These are phyloP conservation scores for Temnothorax unifasciatus DNA, from an alignment of 2,888 invertebrate genomes.

Conservation along the genomic window DNA sequence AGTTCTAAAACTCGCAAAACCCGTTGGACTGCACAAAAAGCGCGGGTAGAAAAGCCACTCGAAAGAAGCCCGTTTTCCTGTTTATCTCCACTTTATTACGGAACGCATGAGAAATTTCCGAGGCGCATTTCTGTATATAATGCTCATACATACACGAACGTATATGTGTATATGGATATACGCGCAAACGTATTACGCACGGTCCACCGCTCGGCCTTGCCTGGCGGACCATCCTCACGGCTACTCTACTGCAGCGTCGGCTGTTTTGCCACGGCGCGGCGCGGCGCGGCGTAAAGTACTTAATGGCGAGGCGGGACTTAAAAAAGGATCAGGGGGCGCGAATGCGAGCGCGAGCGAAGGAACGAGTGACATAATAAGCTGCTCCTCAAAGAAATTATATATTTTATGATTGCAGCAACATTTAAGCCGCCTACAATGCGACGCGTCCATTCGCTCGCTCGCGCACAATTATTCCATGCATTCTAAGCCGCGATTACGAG, in stretches of 20 bases:
- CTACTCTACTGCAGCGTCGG: slow-evolving; percentile 56
- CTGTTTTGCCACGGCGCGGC: slow-evolving; percentile 53
- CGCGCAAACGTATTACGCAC: slow-evolving; percentile 18
- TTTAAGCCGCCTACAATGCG: slow-evolving; percentile 73
- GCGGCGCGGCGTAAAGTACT: slow-evolving; percentile 53
- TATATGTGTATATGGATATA: not conserved
- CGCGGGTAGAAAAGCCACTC: slow-evolving; percentile 42
- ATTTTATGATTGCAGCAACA: slow-evolving; percentile 77
- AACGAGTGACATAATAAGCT: slow-evolving; percentile 70
- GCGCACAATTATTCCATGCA: slow-evolving; percentile 82
- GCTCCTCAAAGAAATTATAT: slow-evolving; percentile 76
- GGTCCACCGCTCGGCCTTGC: slow-evolving; percentile 43
- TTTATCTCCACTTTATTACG: slow-evolving; percentile 60
- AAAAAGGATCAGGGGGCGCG: slow-evolving; percentile 50
- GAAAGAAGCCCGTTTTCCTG: slow-evolving; percentile 54
- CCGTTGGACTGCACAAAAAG: slow-evolving; percentile 42
- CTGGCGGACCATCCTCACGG: slow-evolving; percentile 35
- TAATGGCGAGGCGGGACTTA: slow-evolving; percentile 65
- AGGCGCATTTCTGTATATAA: slow-evolving; percentile 9
- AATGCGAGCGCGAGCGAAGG: slow-evolving; percentile 33
- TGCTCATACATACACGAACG: not conserved
- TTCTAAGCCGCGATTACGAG: slow-evolving; percentile 78
- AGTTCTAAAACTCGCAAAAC: slow-evolving; percentile 27
- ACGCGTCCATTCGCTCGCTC: slow-evolving; percentile 78
- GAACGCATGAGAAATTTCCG: slow-evolving; percentile 58